These are phyloP conservation scores for Dysdera silvatica DNA, from an alignment of 1,140 invertebrate genomes.

Conservation along the genomic window DNA sequence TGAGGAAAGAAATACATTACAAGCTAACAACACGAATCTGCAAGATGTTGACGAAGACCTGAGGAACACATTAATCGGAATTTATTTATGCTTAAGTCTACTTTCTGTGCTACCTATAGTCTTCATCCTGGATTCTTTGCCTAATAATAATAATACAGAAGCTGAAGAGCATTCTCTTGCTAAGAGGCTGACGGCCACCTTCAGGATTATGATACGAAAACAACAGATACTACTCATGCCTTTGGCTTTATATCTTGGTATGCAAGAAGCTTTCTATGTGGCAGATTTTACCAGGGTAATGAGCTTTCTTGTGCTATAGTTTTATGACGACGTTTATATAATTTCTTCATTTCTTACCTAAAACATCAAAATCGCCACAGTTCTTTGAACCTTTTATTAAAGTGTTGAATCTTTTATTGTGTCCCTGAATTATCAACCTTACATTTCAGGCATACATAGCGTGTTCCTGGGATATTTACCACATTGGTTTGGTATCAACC, in stretches of 20 bases:
- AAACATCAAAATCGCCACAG: background rate
- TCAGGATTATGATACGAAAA: slow-evolving; percentile 63
- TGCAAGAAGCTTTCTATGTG: slow-evolving; percentile 91
- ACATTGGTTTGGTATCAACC: slow-evolving; percentile 90
- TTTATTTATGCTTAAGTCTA: slow-evolving; percentile 77
- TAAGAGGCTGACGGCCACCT: slow-evolving; percentile 76
- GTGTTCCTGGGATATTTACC: slow-evolving; percentile 78
- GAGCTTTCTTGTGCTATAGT: slow-evolving; percentile 10
- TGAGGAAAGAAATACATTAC: too few species aligned
- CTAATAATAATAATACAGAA: slow-evolving; percentile 47
- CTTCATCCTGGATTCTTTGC: slow-evolving; percentile 77
- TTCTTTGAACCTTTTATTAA: too few species aligned
- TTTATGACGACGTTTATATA: background rate
- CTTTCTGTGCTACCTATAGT: slow-evolving; percentile 75
- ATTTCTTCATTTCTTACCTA: background rate
- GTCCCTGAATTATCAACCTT: too few species aligned
- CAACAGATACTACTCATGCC: slow-evolving; percentile 81
- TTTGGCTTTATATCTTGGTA: slow-evolving; percentile 89
- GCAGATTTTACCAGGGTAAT: slow-evolving; percentile 86
- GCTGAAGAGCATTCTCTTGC: slow-evolving; percentile 53
- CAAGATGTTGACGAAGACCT: slow-evolving; percentile 66
- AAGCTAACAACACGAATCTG: slow-evolving; percentile 44
- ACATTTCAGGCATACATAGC: slow-evolving; percentile 77
- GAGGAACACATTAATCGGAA: slow-evolving; percentile 76
- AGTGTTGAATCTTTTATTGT: too few species aligned